Percentiles rank a stretch among this genome's conserved stretches.
Conservation (phyloP, 1,140 invertebrate species). For the Heliconius hermathena region DNA sequence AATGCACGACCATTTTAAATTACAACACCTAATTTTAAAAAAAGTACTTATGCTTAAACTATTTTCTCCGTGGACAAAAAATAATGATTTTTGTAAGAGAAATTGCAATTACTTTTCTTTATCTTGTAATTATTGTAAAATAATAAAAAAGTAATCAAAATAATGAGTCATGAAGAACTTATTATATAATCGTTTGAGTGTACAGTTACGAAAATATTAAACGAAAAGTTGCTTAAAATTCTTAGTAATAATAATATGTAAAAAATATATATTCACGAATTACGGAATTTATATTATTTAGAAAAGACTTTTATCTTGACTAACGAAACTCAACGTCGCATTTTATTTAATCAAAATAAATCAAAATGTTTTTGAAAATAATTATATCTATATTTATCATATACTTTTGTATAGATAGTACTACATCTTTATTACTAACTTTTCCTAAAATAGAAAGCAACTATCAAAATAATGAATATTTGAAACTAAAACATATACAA, state of each 20-base stretch:
- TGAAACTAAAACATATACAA: slow-evolving; percentile 35
- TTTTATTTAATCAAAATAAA: not conserved
- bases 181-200: too few species aligned
- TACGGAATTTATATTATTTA: too few species aligned
- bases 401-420: not conserved
- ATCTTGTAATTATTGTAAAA: not conserved
- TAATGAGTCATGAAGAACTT: not conserved
- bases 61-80: too few species aligned
- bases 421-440: not conserved
- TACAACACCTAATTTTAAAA: too few species aligned
- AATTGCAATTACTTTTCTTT: not conserved
- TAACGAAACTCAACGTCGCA: not conserved
- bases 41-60: too few species aligned
- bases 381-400: not conserved
- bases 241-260: too few species aligned
- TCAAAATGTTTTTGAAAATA: not conserved
- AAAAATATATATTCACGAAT: too few species aligned
- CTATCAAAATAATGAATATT: slow-evolving; percentile 25
- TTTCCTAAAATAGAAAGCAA: not conserved
- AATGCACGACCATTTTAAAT: too few species aligned
- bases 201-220: too few species aligned
- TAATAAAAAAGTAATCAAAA: not conserved
- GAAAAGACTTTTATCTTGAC: too few species aligned
- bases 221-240: too few species aligned
- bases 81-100: too few species aligned